These are phyloP conservation scores for Smutsia gigantea DNA, from an alignment of 2,797 vertebrate genomes.

Conservation along the genomic window DNA sequence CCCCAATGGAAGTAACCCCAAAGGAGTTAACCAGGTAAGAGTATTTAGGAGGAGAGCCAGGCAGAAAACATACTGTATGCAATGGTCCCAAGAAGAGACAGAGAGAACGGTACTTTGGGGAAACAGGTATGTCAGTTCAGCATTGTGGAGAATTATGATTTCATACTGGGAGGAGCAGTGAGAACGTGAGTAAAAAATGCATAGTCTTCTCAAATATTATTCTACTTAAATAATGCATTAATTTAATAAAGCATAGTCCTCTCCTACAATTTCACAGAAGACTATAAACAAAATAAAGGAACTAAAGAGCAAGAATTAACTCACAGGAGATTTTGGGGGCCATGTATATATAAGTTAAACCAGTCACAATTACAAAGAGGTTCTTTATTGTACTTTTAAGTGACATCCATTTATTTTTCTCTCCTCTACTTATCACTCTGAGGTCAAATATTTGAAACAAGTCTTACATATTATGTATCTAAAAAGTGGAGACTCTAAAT, in stretches of 20 bases:
- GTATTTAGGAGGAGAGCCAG: neutral
- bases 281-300: constrained; percentile 27
- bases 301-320: neutral
- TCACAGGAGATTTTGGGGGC: constrained; percentile 11
- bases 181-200: neutral
- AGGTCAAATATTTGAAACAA: neutral
- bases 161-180: neutral
- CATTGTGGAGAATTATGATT: neutral
- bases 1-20: neutral
- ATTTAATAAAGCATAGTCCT: constrained; percentile 7
- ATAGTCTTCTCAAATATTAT: constrained; percentile 5
- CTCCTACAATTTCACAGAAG: neutral
- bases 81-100: neutral
- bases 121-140: neutral
- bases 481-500: constrained; percentile 1
- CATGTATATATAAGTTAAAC: neutral
- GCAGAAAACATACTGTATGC: neutral
- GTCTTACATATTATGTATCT: neutral
- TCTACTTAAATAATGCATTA: constrained; percentile 1
- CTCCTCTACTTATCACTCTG: neutral
- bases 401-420: constrained; percentile 10
- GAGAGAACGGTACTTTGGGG: neutral
- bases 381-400: constrained; percentile 14
- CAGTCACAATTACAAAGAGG: neutral
- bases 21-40: neutral